Evolutionary conservation across 2,888 invertebrate genomes (phyloP).

Genomic region (Keiferia lycopersicella): DNA sequence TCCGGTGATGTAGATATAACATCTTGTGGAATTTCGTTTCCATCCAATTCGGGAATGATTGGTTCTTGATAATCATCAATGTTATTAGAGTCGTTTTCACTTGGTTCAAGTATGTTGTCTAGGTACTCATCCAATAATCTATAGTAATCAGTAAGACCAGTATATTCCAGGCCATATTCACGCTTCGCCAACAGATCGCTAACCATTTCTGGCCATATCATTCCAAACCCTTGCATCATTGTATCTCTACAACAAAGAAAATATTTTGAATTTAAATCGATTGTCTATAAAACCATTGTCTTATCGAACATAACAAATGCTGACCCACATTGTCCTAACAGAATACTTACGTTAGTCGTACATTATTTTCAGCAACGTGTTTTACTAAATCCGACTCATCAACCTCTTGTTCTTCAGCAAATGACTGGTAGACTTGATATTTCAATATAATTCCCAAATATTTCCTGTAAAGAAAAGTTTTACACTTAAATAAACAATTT

Average conservation of each 20-base stretch:
- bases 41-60: conserved; percentile 46
- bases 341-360: conserved; percentile 65
- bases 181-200: conserved; percentile 70
- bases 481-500: background rate
- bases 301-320: background rate
- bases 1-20: conserved; percentile 30
- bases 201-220: conserved; percentile 74
- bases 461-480: conserved; percentile 65
- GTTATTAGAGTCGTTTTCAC: conserved; percentile 42
- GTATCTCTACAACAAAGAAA: conserved; percentile 55
- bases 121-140: conserved; percentile 78
- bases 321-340: too few relatives aligned
- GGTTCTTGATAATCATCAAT: conserved; percentile 65
- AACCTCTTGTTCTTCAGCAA: conserved; percentile 69
- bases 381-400: conserved; percentile 69
- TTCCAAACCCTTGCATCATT: conserved; percentile 71
- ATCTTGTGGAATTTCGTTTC: conserved; percentile 55
- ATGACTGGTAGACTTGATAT: conserved; percentile 79
- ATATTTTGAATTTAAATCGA: conserved; percentile 5
- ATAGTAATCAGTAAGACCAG: conserved; percentile 79
- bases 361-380: conserved; percentile 65
- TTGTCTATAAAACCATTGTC: conserved; percentile 8
- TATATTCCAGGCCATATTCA: conserved; percentile 73
- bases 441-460: conserved; percentile 80
- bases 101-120: conserved; percentile 70